Evolutionary conservation across 2,888 invertebrate genomes (phyloP).

Genomic region (Andrena bucephala): DNA sequence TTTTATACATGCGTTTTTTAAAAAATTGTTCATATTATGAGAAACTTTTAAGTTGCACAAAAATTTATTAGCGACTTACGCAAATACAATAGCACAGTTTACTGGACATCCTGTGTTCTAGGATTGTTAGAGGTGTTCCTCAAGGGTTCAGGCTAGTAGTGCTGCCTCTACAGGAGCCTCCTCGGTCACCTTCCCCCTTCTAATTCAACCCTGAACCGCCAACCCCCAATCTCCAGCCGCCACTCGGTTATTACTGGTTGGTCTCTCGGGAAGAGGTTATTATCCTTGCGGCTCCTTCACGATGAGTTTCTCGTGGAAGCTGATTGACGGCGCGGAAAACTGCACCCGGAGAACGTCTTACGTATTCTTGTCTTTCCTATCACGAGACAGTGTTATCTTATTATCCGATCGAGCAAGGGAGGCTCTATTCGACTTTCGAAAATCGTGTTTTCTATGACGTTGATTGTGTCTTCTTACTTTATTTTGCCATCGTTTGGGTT

Average conservation of each 20-base stretch:
- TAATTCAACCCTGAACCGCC: conserved; percentile 72
- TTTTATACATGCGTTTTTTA: too few relatives aligned
- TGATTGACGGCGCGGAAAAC: conserved; percentile 76
- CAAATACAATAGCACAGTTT: background rate
- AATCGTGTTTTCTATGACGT: conserved; percentile 14
- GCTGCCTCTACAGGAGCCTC: conserved; percentile 22
- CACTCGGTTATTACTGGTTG: conserved; percentile 79
- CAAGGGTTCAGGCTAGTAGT: conserved; percentile 14
- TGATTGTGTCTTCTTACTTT: conserved; percentile 14
- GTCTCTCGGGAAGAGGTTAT: conserved; percentile 79
- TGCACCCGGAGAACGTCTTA: conserved; percentile 54
- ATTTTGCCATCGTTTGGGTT: background rate
- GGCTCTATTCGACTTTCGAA: background rate
- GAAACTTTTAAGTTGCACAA: too few relatives aligned
- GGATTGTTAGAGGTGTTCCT: conserved; percentile 13
- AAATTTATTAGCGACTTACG: background rate
- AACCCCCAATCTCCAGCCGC: conserved; percentile 73
- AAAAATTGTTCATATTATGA: too few relatives aligned
- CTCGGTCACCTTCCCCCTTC: conserved; percentile 60
- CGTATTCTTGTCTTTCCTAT: conserved; percentile 49
- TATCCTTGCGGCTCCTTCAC: conserved; percentile 76
- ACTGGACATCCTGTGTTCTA: background rate
- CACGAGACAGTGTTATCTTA: conserved; percentile 57
- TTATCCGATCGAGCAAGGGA: conserved; percentile 50
- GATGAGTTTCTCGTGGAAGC: conserved; percentile 72